phyloP scores from a whole-genome alignment of 2,797 vertebrate species.

The Vespertilio murinus region DNA sequence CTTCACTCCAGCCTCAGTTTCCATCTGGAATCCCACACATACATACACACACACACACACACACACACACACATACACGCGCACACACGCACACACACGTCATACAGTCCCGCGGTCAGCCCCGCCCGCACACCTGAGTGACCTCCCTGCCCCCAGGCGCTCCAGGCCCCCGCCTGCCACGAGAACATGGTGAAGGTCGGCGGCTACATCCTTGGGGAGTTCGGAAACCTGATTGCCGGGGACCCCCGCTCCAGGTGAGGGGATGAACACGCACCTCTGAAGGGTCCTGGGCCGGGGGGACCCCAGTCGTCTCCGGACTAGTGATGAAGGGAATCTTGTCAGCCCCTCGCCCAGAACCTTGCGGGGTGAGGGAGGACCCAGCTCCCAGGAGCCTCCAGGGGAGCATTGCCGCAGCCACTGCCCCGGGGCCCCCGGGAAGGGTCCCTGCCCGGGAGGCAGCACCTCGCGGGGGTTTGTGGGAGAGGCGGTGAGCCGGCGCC shows the following conservation, averaged over 20 bases:
- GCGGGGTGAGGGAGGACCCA: neutral
- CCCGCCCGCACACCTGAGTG: accelerated
- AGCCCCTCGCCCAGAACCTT: neutral
- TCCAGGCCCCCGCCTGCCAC: slow-evolving; percentile 94
- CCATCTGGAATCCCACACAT: neutral
- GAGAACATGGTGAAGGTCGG: slow-evolving; percentile 97
- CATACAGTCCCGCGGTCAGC: neutral
- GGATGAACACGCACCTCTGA: neutral
- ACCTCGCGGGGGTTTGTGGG: neutral
- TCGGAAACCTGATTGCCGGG: slow-evolving; percentile 94
- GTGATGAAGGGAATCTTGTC: too few relatives aligned
- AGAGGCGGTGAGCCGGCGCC: accelerated
- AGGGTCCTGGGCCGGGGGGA: neutral
- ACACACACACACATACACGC: too few relatives aligned
- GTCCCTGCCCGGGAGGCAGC: neutral
- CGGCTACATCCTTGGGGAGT: slow-evolving; percentile 95
- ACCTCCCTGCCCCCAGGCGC: slow-evolving; percentile 83
- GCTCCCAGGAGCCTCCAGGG: neutral
- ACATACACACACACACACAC: too few relatives aligned
- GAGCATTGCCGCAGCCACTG: accelerated
- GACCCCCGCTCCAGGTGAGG: slow-evolving; percentile 93
- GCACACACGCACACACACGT: too few relatives aligned
- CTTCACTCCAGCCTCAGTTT: neutral
- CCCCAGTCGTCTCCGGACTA: neutral
- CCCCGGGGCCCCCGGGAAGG: neutral